phyloP scores from a whole-genome alignment of 2,888 invertebrate genomes.

The Tetranychus truncatus region DNA sequence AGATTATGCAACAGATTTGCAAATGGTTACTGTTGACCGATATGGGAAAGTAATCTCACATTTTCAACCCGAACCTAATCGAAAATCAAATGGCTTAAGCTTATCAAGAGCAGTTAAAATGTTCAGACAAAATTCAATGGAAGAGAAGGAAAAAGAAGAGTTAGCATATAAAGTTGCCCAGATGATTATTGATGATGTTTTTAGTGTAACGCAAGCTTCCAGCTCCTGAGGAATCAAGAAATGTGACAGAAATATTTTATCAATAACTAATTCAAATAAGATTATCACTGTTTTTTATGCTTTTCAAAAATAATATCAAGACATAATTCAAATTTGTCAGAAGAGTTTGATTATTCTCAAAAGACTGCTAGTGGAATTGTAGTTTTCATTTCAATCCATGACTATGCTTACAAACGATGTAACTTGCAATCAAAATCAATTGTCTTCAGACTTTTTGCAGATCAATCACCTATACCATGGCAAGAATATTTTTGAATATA shows the following conservation, averaged over 20 bases:
- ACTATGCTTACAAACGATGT: too few species aligned
- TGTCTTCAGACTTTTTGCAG: too few species aligned
- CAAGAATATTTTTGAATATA: too few species aligned
- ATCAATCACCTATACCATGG: too few species aligned
- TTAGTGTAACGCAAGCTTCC: background rate
- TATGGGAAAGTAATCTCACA: slow-evolving; percentile 78
- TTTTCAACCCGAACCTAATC: slow-evolving; percentile 45
- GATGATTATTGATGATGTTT: slow-evolving; percentile 83
- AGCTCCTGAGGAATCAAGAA: background rate
- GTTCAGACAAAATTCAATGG: slow-evolving; percentile 12
- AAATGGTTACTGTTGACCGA: slow-evolving; percentile 66
- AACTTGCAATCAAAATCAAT: too few species aligned
- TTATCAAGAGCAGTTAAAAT: slow-evolving; percentile 8
- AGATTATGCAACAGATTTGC: slow-evolving; percentile 38
- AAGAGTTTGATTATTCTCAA: too few species aligned
- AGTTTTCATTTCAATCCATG: too few species aligned
- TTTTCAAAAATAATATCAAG: too few species aligned
- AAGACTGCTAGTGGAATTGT: too few species aligned
- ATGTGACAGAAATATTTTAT: background rate
- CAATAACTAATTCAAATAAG: too few species aligned
- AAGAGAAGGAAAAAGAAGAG: slow-evolving; percentile 47
- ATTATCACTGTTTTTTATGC: too few species aligned
- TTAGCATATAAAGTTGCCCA: slow-evolving; percentile 92
- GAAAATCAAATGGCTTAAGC: slow-evolving; percentile 12
- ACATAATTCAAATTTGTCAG: too few species aligned